Base-by-base conservation (phyloP, 1,140 invertebrate species). In the Drosophila bocqueti region DNA sequence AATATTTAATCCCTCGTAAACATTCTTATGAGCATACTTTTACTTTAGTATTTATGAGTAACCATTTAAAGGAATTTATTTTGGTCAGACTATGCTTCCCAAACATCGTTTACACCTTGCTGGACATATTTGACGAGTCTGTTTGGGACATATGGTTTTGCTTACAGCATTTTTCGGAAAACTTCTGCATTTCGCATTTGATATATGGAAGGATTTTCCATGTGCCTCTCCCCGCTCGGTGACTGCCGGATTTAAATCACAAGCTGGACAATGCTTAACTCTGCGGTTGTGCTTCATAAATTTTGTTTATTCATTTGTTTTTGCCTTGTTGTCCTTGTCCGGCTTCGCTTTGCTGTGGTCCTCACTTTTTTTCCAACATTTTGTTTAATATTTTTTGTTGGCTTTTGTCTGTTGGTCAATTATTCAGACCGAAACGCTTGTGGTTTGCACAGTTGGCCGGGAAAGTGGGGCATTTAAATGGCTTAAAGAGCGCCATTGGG, bases 271-370 rank as follows among this genome's bases (percentile, higher is more conserved):
- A 52, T 74, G 78, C 69, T 90, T 89, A 82, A 90, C 67, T 77
- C 57, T 85, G 84, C 46, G 84, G 81, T 84, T 84, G 50, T 38
- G 78, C 63, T 84, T 79, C 71, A 90, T 76, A 85, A 90, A 90
- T 82, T 78, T 90, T 85, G 85, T 89, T 82, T 89, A 82, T 85
- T 85, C 79, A 82, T 81, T 87, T 87, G 74, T 75, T 85, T 34
- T 49, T 52, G 65, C 59, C 68, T 26, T 26, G 15, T 40, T 26
- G 58, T 55, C 55, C 49, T 31, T 65, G 80, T 57, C 55, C 40
- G 55, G 36, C 18, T 67, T 47, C 60, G 50, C 50, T 52, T 89
- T 89, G 81, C 79, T 89, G 85, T 76, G 85, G 85, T 89, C 52
- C 57, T n/a, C 34, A 43, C 42, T 79, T 80, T 58, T 40, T 46